These are phyloP conservation scores for Caenorhabditis sulstoni DNA, from an alignment of 2,888 invertebrate genomes.

Conservation along the genomic window DNA sequence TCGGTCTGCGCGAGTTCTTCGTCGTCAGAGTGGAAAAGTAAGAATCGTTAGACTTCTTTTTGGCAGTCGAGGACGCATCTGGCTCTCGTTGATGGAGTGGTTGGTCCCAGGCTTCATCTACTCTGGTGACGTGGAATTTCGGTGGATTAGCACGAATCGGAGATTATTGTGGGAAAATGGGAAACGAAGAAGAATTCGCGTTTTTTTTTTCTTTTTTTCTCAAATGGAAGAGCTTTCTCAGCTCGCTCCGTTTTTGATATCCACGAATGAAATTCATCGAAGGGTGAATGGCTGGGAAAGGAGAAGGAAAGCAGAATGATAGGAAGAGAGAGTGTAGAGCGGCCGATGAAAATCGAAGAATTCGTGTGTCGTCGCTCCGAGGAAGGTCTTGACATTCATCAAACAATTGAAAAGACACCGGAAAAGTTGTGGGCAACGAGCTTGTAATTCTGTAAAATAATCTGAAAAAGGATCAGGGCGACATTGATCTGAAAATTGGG, in stretches of 20 bases:
- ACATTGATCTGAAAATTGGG: too few species aligned
- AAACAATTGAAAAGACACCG: too few species aligned
- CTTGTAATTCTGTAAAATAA: too few species aligned
- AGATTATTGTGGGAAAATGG: conserved; percentile 22
- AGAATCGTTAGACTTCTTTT: neutral
- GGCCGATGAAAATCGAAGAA: conserved; percentile 46
- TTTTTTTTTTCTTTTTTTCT: conserved; percentile 1
- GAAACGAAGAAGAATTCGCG: conserved; percentile 6
- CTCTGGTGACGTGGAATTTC: too few species aligned
- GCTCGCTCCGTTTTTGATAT: conserved; percentile 16
- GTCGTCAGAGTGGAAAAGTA: neutral
- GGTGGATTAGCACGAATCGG: conserved; percentile 20
- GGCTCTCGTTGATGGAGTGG: conserved; percentile 43
- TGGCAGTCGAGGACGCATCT: conserved; percentile 30
- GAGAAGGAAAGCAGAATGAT: conserved; percentile 2
- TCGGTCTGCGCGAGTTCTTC: neutral
- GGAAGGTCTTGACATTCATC: too few species aligned
- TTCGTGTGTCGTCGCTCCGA: conserved; percentile 42
- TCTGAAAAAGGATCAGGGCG: too few species aligned
- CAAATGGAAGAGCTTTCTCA: conserved; percentile 4
- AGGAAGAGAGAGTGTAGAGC: conserved; percentile 14
- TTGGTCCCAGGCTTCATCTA: neutral
- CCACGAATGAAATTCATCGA: conserved; percentile 22
- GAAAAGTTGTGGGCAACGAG: too few species aligned
- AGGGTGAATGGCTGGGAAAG: conserved; percentile 47